These are phyloP conservation scores for Hiodon alosoides DNA, from an alignment of 2,113 vertebrate species.

Conservation along the genomic window DNA sequence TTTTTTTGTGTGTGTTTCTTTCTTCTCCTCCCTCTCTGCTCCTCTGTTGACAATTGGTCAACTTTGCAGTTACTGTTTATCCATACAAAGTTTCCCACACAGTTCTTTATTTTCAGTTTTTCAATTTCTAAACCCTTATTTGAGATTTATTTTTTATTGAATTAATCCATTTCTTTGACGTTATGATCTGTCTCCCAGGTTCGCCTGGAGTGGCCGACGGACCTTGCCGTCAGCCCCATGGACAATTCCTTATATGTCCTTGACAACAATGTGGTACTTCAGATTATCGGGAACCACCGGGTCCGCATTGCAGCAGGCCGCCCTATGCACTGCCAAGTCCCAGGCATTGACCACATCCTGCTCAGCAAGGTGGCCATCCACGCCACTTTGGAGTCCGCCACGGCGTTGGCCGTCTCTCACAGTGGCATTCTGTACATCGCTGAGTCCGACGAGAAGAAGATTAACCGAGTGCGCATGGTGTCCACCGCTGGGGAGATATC, in stretches of 20 bases:
- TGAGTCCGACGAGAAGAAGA: conserved; percentile 91
- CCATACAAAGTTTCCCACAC: no score
- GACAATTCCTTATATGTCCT: conserved; percentile 94
- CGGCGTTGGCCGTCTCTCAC: conserved; percentile 85
- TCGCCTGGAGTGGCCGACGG: conserved; percentile 94
- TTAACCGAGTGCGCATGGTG: conserved; percentile 87
- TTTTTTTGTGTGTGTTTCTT: no score
- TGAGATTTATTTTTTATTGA: no score
- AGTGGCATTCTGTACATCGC: conserved; percentile 86
- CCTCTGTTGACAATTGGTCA: no score
- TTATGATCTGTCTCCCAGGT: conserved; percentile 62
- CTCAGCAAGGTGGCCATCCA: conserved; percentile 76
- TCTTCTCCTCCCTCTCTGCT: no score
- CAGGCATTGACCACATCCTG: conserved; percentile 69
- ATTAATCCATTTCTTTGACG: no score
- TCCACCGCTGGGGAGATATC: conserved; percentile 94
- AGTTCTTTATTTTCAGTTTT: no score
- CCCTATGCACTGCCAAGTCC: conserved; percentile 86
- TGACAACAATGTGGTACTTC: conserved; percentile 91
- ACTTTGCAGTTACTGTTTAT: no score
- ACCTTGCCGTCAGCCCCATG: conserved; percentile 91
- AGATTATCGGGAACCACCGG: conserved; percentile 90
- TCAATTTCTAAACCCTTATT: no score
- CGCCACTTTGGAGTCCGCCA: conserved; percentile 84
- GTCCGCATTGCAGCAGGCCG: conserved; percentile 88